A percentile compares a stretch with the other conserved stretches of the same genome.
phyloP scores from a whole-genome alignment of 2,888 invertebrate genomes.

The Hydraecia micacea region DNA sequence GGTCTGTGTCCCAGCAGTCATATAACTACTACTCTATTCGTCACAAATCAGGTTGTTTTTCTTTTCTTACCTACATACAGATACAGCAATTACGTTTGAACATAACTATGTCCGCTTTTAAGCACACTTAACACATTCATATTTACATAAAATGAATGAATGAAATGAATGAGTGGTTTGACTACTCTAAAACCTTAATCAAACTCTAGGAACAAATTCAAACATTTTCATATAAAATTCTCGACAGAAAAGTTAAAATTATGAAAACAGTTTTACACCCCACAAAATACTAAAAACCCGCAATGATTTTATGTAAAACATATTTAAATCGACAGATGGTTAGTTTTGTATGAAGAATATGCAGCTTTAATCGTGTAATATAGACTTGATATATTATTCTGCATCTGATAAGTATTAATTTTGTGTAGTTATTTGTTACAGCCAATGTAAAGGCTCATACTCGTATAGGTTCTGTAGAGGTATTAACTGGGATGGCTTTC shows the following conservation, averaged over 20 bases:
- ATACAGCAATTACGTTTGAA: neutral
- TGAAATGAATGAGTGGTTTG: too few species aligned
- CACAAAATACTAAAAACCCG: conserved; percentile 2
- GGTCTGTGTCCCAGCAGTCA: too few species aligned
- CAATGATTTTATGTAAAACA: conserved; percentile 6
- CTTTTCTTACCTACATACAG: neutral
- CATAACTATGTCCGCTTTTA: neutral
- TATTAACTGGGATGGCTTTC: neutral
- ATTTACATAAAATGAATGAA: too few species aligned
- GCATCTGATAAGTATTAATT: neutral
- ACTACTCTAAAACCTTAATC: too few species aligned
- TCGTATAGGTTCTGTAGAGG: neutral
- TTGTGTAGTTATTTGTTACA: neutral
- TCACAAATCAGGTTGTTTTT: neutral
- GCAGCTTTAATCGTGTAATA: conserved; percentile 12
- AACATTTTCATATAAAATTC: conserved; percentile 2
- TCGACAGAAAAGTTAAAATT: neutral
- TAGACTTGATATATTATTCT: conserved; percentile 7
- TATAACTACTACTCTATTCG: neutral
- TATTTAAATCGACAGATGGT: conserved; percentile 3
- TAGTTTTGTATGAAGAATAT: conserved; percentile 1
- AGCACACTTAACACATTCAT: neutral
- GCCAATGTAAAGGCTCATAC: neutral
- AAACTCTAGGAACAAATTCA: neutral
- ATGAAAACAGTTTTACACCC: conserved; percentile 14